Evolutionary conservation across 2,113 vertebrate species (phyloP).

Genomic region (Bos indicus): DNA sequence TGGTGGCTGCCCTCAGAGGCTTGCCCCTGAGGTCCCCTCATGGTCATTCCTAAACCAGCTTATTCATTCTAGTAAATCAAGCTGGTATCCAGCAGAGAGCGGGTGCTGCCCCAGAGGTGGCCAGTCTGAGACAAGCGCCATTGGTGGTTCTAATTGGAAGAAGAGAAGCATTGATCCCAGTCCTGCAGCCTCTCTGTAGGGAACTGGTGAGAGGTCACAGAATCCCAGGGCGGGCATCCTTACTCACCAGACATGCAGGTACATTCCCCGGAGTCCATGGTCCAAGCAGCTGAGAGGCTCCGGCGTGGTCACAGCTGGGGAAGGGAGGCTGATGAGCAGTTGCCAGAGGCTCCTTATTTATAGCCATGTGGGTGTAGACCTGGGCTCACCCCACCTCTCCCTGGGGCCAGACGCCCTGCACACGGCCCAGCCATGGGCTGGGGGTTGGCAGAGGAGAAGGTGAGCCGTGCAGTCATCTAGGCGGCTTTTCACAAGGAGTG

Average conservation of each 20-base stretch:
- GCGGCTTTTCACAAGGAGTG: background rate
- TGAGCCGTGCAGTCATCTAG: background rate
- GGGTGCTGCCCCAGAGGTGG: background rate
- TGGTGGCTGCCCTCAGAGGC: background rate
- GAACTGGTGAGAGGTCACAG: background rate
- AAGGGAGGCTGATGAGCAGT: background rate
- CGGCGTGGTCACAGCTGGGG: background rate
- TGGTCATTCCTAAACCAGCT: background rate
- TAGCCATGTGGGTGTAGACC: slow-evolving; percentile 53
- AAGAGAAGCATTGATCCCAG: background rate
- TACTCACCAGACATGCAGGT: slow-evolving; percentile 79
- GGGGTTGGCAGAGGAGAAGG: background rate
- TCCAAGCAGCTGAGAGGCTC: background rate
- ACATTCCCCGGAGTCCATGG: slow-evolving; percentile 82
- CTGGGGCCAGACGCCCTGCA: slow-evolving; percentile 73
- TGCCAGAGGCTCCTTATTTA: slow-evolving; percentile 70
- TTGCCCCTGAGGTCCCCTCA: no score
- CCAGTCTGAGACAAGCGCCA: background rate
- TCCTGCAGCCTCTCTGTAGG: background rate
- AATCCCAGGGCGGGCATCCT: background rate
- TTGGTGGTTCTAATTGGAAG: background rate
- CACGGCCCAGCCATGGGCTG: slow-evolving; percentile 61
- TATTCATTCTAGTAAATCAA: background rate
- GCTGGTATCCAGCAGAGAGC: background rate
- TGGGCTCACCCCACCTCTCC: slow-evolving; percentile 70